Conservation (phyloP, 2,113 vertebrate genomes). For the Aegypius monachus region DNA sequence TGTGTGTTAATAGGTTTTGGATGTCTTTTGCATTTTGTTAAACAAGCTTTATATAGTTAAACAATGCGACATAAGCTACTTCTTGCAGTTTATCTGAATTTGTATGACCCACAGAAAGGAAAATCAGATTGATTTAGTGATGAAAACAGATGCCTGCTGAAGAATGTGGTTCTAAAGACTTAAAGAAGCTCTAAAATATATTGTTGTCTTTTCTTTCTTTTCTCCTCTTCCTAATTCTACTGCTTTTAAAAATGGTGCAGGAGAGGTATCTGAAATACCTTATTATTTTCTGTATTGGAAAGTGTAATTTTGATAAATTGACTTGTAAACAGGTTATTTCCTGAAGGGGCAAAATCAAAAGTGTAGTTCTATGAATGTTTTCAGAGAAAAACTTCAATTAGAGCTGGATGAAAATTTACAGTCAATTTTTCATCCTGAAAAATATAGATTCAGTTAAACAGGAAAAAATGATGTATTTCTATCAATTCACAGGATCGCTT, state of each 20-base stretch:
- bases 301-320: conserved; percentile 39
- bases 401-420: not conserved
- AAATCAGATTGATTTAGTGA: not conserved
- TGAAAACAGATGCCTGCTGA: not conserved
- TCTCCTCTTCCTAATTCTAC: not conserved
- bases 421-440: conserved; percentile 25
- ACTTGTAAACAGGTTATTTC: conserved; percentile 34
- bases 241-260: conserved; percentile 37
- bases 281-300: conserved; percentile 37
- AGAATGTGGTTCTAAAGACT: conserved; percentile 26
- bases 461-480: not conserved
- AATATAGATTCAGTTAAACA: conserved; percentile 4
- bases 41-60: conserved; percentile 36
- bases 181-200: conserved; percentile 38
- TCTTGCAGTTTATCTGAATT: conserved; percentile 55
- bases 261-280: conserved; percentile 30
- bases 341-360: conserved; percentile 20
- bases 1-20: conserved; percentile 20
- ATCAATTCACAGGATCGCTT: not conserved
- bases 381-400: not conserved
- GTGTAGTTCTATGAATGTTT: not conserved
- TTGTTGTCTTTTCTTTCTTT: conserved; percentile 55
- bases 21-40: conserved; percentile 39
- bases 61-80: not conserved
- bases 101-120: not conserved